Evolutionary conservation across 2,113 vertebrate species (phyloP).

Genomic region (Chaetodon trifascialis): DNA sequence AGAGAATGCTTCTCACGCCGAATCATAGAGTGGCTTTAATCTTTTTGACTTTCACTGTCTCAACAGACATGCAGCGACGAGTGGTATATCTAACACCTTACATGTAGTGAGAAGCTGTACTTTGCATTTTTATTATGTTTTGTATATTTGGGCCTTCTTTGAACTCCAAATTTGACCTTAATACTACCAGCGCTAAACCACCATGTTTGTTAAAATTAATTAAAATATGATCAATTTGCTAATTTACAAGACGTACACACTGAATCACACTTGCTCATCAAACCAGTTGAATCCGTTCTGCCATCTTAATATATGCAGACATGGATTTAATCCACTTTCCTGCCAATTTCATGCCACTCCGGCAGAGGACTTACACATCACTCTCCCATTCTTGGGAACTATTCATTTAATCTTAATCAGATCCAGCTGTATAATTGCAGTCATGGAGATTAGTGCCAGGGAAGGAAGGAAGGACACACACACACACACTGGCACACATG

Average conservation of each 20-base stretch:
- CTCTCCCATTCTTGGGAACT: conserved; percentile 52
- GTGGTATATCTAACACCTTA: background rate
- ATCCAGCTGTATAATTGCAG: conserved; percentile 65
- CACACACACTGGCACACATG: conserved; percentile 20
- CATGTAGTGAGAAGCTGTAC: background rate
- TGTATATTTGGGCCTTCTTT: background rate
- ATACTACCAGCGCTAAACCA: background rate
- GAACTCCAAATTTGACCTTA: background rate
- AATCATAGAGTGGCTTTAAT: conserved; percentile 14
- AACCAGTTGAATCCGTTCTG: background rate
- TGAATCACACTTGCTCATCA: background rate
- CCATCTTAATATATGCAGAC: conserved; percentile 43
- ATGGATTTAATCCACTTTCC: conserved; percentile 65
- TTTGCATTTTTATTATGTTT: background rate
- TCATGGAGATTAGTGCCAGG: conserved; percentile 57
- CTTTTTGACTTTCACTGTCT: conserved; percentile 26
- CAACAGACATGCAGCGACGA: background rate
- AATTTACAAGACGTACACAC: conserved; percentile 19
- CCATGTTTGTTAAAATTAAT: background rate
- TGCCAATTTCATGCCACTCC: conserved; percentile 54
- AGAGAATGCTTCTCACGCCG: conserved; percentile 39
- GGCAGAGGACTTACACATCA: conserved; percentile 45
- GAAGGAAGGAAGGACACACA: conserved; percentile 51
- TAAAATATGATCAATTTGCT: conserved; percentile 3
- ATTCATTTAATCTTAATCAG: conserved; percentile 69